Evolutionary conservation across 2,797 vertebrate species (phyloP), one percentile per base, ranked within the genome.

Genomic region (Somateria mollissima): DNA sequence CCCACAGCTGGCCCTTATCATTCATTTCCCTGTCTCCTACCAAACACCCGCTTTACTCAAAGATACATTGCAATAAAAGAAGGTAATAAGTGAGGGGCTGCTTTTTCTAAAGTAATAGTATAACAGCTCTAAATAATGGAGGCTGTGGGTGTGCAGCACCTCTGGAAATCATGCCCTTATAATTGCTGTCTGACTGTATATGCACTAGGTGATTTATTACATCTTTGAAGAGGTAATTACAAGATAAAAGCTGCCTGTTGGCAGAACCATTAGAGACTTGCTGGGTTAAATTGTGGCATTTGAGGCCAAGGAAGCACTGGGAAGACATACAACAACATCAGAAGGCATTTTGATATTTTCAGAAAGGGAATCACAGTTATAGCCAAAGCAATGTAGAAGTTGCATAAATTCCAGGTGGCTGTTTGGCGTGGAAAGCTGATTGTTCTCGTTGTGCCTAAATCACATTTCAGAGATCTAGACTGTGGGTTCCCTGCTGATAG

Each of bases 181-280:
- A 54, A 57, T 88, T 94, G 79, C 80, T 92, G 62, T 27, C 58
- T 81, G 78, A 30, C 51, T 92, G 91, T 65, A 5, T 83, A 90
- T 87, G 75, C 24, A 3, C 53, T 67, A 60, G 61, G 69, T 70
- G 41, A 94, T 87, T 87, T 93, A 17, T 60, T 92, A 56, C 34
- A 16, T 10, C 76, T 71, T 80, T 94, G 65, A 78, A 75, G 45
- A 90, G 61, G 53, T 27, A 64, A 86, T 87, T 86, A 92, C 57
- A 78, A 92, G 88, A 84, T 67, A 92, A 84, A 82, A 90, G 28
- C 85, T 95, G 84, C 65, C 47, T 93, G 51, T 92, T 91, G 83
- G 61, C 72, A 96, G 64, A 82, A 60, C n/a, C 34, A 2, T 75
- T 49, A 34, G 71, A 69, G 71, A 66, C 69, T 74, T 79, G 47